These are phyloP conservation scores for Smutsia temminckii DNA, from an alignment of 2,797 vertebrate genomes.

Conservation along the genomic window DNA sequence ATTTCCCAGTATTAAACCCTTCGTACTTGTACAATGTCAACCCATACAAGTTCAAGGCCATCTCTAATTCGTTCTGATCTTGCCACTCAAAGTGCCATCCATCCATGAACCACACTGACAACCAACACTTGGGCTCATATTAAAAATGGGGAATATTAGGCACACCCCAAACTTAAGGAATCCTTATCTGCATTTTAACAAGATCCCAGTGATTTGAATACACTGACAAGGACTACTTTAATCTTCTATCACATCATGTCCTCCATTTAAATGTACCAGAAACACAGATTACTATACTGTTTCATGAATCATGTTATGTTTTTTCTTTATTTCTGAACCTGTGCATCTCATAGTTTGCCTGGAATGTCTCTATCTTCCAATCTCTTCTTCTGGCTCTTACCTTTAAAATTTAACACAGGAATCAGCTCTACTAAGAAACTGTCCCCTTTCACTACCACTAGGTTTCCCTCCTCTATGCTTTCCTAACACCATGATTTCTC, in stretches of 20 bases:
- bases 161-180: not conserved
- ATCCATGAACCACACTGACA: not conserved
- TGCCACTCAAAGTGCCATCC: not conserved
- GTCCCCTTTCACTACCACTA: fast-evolving
- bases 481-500: not conserved
- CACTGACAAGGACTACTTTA: not conserved
- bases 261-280: not conserved
- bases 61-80: not conserved
- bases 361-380: not conserved
- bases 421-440: not conserved
- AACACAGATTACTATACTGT: not conserved
- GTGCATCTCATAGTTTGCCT: not conserved
- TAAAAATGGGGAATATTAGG: not conserved
- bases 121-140: not conserved
- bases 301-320: not conserved
- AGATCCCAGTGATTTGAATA: not conserved
- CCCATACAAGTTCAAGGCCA: not conserved
- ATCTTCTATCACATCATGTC: not conserved
- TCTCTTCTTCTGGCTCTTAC: not conserved
- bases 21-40: not conserved
- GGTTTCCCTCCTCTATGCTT: not conserved
- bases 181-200: not conserved
- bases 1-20: not conserved
- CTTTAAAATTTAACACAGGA: not conserved
- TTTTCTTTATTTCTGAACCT: not conserved